Conservation (phyloP, 2,888 invertebrate species). For the Sinelater perroti region DNA sequence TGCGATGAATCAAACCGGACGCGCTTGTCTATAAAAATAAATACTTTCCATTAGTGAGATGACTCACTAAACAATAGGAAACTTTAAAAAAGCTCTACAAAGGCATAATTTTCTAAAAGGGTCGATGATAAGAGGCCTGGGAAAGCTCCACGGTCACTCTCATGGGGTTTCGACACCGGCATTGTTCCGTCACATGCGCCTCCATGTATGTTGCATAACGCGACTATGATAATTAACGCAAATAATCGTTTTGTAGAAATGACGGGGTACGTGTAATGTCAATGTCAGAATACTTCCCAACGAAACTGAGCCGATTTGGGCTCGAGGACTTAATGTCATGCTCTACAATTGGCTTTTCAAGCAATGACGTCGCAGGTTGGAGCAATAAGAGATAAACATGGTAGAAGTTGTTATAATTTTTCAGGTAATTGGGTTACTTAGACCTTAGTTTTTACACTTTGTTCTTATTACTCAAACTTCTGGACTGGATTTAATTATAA, state of each 20-base stretch:
- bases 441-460: no score
- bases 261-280: constrained; percentile 33
- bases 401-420: no score
- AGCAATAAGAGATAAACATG: no score
- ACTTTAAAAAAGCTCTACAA: constrained; percentile 7
- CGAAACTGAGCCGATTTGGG: constrained; percentile 14
- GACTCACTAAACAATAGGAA: constrained; percentile 12
- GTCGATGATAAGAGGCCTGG: constrained; percentile 28
- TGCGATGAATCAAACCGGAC: constrained; percentile 12
- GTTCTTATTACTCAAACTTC: no score
- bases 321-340: constrained; percentile 11
- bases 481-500: no score
- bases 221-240: constrained; percentile 23
- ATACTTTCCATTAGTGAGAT: constrained; percentile 8
- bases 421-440: no score
- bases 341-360: no score
- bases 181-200: constrained; percentile 27
- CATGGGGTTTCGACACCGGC: constrained; percentile 34
- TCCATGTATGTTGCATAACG: constrained; percentile 27
- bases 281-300: constrained; percentile 32
- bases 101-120: constrained; percentile 20
- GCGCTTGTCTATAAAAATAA: neutral
- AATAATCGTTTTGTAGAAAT: constrained; percentile 21
- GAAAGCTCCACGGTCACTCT: constrained; percentile 37
- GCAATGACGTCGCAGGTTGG: no score